These are phyloP conservation scores for Bufo bufo DNA, from an alignment of 2,113 vertebrate species.

Conservation along the genomic window DNA sequence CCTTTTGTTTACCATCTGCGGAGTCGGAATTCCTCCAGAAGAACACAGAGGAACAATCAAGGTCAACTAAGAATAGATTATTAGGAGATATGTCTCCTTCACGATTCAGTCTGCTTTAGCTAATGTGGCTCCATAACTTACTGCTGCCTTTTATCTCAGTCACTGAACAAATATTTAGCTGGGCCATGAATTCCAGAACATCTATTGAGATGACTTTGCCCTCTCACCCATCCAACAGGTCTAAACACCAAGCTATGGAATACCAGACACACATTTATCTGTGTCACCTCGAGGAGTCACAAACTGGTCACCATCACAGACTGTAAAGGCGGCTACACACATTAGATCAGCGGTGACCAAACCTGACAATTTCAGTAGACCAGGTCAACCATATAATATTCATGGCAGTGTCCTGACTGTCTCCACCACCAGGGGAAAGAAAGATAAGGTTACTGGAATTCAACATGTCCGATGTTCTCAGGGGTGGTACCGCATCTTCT, in stretches of 20 bases:
- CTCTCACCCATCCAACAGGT: background rate
- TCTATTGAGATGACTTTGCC: background rate
- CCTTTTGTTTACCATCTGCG: background rate
- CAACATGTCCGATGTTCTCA: no score
- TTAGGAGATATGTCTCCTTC: background rate
- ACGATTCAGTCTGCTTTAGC: background rate
- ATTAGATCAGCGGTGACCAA: no score
- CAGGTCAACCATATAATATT: no score
- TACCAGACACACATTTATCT: background rate
- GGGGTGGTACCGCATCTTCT: no score
- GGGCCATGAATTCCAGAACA: background rate
- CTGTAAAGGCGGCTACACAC: no score
- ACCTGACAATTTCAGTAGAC: no score
- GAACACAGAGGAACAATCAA: background rate
- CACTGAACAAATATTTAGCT: conserved; percentile 34
- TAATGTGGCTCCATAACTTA: background rate
- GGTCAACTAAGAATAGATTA: conserved; percentile 5
- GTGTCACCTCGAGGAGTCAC: background rate
- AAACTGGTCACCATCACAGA: background rate
- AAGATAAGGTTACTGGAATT: no score
- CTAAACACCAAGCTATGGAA: background rate
- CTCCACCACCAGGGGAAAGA: no score
- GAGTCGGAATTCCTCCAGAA: background rate
- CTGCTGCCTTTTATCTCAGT: conserved; percentile 13
- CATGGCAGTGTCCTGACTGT: no score